Evolutionary conservation across 53 echinoderm and acorn worm species (phyloP), one percentile per base, ranked within the genome.

Genomic region (Zoroaster sp.): DNA sequence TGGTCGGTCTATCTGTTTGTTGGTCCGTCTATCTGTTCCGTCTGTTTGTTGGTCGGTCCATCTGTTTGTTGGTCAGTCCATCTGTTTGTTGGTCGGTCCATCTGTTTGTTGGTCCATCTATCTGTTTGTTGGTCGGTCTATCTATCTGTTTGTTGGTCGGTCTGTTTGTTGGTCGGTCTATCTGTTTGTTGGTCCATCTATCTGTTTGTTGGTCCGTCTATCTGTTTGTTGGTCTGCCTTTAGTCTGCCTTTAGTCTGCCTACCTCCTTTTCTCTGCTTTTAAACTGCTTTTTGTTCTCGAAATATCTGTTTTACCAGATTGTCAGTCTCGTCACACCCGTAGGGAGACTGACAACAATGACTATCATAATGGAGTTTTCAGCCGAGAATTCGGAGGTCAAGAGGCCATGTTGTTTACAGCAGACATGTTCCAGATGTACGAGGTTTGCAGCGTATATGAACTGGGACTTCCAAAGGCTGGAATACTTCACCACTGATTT

Each of bases 371-470:
- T 99, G 68, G 99, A 99, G 69, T 83, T 96, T 52, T 89, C 95
- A 6, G 94, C 99, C 4, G 99, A 96, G 40, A 94, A n/a, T n/a
- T 99, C 73, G 99, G 99, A 90, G 99, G 99, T 69, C 99, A 99
- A 70, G 99, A 99, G 63, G 99, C 99, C 28, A 99, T 99, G 99
- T 59, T 96, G 53, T 96, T 99, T 67, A 89, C 99, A 2, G 75
- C 91, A 0, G 99, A 99, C 69, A 88, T 99, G 74, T 99, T 96
- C 83, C 75, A 94, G 23, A 96, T 96, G 96, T 94, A 94, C 37
- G 89, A 88, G 69, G 13, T 96, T 88, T 74, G 94, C 94, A 0
- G 40, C 69, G 0, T 94, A 75, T 65, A 87, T 72, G 38, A 39
- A 88, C 31, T 99, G 99, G 99, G 78, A 25, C 34, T 96, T 99